Percentiles rank a stretch among this genome's conserved stretches.
Conservation (phyloP, 2,113 vertebrate species). For the Gila orcuttii region DNA sequence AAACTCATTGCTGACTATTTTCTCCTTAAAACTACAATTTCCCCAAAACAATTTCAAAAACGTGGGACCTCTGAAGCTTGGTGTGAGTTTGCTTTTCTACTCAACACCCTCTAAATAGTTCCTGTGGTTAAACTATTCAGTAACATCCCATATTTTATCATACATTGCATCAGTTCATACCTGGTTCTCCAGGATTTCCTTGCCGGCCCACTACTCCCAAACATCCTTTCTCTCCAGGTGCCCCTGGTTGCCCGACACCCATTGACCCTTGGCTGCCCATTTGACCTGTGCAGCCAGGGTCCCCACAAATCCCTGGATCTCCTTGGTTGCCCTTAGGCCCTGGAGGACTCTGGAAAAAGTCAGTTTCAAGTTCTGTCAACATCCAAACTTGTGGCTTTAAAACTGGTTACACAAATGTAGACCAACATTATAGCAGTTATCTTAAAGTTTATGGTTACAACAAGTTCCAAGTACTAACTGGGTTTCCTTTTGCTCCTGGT, state of each 20-base stretch:
- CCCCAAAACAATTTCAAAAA: too few relatives aligned
- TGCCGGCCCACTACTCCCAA: constrained; percentile 62
- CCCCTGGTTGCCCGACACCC: constrained; percentile 61
- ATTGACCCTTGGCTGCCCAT: neutral
- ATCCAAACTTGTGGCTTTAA: neutral
- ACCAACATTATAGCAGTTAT: neutral
- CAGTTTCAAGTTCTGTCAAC: neutral
- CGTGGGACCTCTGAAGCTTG: neutral
- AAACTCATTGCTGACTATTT: too few relatives aligned
- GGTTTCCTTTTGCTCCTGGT: constrained; percentile 52
- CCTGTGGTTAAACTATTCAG: neutral
- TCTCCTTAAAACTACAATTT: too few relatives aligned
- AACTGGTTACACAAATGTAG: neutral
- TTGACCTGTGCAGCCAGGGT: neutral
- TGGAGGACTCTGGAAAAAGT: constrained; percentile 60
- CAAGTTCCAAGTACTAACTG: constrained; percentile 44
- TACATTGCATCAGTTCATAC: constrained; percentile 51
- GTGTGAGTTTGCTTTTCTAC: neutral
- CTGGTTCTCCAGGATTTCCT: constrained; percentile 69
- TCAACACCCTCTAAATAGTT: neutral
- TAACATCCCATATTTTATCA: neutral
- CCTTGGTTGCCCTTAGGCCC: constrained; percentile 62
- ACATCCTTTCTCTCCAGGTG: constrained; percentile 63
- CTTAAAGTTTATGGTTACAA: neutral
- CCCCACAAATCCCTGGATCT: neutral